Evolutionary conservation across 1,140 invertebrate genomes (phyloP), one percentile per base, ranked within the genome.

Genomic region (Caenorhabditis tropicalis): DNA sequence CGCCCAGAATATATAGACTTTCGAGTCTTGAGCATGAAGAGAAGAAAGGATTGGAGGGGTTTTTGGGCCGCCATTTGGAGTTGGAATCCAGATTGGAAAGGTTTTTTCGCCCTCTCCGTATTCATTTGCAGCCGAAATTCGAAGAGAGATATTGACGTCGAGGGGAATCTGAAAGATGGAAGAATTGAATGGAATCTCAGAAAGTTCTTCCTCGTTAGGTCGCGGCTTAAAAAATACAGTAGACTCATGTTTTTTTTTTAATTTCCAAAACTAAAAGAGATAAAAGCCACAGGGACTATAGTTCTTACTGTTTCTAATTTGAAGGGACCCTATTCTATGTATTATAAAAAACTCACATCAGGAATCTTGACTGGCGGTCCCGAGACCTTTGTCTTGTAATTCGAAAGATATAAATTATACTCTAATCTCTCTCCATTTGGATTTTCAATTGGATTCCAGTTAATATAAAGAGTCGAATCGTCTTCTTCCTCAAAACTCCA

Each of bases 401-500:
- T 81, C 9, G 79, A 81, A 19, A 81, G 79, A 29, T 81, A 81
- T 15, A 81, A 81, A 39, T 53, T 81, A 48, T 81, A 81, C 31
- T 36, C 79, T 16, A 81, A 31, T n/a, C 53, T 49, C 24, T 81
- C 51, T 58, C 79, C 79, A 53, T 81, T 81, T 15, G 79, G 46
- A 53, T 53, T 53, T 24, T 81, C 51, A 39, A 81, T 81, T 53
- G 79, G 79, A 51, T 81, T 58, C 79, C 79, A 81, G 21, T 49
- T 81, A 12, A 81, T 53, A 15, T 74, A 74, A 29, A 81, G 36
- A 29, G 51, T 81, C 6, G 48, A 53, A 39, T 81, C 79, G 24
- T 81, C 46, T 7, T 51, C 51, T 51, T 81, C 79, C 16, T 81
- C 79, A 21, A 81, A 81, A 36, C 48, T 53, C 79, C 79, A 81